Conservation (phyloP, 2,797 vertebrate genomes). For the Pelochelys cantorii region DNA sequence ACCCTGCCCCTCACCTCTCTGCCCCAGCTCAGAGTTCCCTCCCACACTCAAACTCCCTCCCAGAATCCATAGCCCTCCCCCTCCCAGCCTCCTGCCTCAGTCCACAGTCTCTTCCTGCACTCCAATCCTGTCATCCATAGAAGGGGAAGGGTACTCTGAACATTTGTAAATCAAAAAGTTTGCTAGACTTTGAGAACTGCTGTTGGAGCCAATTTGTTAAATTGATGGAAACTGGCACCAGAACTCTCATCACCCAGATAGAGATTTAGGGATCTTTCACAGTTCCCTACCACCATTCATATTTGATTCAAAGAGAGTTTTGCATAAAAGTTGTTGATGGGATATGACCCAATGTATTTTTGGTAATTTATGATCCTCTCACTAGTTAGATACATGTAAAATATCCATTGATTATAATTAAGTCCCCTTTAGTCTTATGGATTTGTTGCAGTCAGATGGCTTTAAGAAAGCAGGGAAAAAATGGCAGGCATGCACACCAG, state of each 20-base stretch:
- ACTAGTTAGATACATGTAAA: conserved; percentile 46
- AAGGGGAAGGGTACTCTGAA: too few relatives aligned
- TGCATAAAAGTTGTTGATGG: background rate
- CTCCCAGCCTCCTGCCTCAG: too few relatives aligned
- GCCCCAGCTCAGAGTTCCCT: too few relatives aligned
- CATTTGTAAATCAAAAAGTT: too few relatives aligned
- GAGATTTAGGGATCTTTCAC: background rate
- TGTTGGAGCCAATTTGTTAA: background rate
- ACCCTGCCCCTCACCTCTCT: too few relatives aligned
- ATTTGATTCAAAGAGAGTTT: background rate
- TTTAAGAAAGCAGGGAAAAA: conserved; percentile 26
- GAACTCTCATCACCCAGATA: background rate
- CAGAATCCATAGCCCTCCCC: too few relatives aligned
- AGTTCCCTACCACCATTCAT: background rate
- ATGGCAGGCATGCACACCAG: conserved; percentile 9
- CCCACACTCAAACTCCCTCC: too few relatives aligned
- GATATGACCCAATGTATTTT: background rate
- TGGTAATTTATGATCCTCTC: conserved; percentile 25
- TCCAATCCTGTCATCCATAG: too few relatives aligned
- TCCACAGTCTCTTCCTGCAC: too few relatives aligned
- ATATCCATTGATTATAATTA: conserved; percentile 58
- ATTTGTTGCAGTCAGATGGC: conserved; percentile 51
- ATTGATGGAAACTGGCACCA: background rate
- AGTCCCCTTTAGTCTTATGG: conserved; percentile 28
- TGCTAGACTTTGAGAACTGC: too few relatives aligned